Conservation (phyloP, 1,140 invertebrate genomes). For the Papilio polyxenes region DNA sequence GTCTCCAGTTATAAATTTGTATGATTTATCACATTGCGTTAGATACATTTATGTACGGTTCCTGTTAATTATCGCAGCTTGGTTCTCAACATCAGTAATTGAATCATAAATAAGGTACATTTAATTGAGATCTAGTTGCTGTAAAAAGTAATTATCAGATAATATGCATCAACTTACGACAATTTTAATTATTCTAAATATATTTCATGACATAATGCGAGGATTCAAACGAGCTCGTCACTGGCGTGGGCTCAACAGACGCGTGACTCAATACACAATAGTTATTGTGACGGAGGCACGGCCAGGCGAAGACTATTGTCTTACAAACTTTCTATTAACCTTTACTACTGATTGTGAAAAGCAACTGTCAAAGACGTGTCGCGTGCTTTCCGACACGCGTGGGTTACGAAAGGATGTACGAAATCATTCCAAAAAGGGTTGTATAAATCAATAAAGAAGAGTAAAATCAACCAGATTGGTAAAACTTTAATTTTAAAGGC, state of each 20-base stretch:
- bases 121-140: not conserved
- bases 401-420: constrained; percentile 26
- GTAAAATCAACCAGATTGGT: not conserved
- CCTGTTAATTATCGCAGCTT: constrained; percentile 3
- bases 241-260: constrained; percentile 52
- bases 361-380: constrained; percentile 47
- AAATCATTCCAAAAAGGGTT: not conserved
- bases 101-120: not conserved
- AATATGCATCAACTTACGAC: no score
- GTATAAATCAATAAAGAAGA: not conserved
- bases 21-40: constrained; percentile 16
- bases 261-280: constrained; percentile 52
- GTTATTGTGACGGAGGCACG: constrained; percentile 54
- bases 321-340: constrained; percentile 67
- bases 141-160: no score
- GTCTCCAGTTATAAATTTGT: not conserved
- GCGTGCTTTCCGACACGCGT: constrained; percentile 33
- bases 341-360: constrained; percentile 61
- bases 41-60: not conserved
- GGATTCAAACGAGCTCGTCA: constrained; percentile 27
- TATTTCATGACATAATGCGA: constrained; percentile 22
- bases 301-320: constrained; percentile 52
- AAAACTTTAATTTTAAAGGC: not conserved
- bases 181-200: not conserved
- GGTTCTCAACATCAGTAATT: not conserved